Conservation (phyloP, 2,797 vertebrate species). For the Ceryle rudis region DNA sequence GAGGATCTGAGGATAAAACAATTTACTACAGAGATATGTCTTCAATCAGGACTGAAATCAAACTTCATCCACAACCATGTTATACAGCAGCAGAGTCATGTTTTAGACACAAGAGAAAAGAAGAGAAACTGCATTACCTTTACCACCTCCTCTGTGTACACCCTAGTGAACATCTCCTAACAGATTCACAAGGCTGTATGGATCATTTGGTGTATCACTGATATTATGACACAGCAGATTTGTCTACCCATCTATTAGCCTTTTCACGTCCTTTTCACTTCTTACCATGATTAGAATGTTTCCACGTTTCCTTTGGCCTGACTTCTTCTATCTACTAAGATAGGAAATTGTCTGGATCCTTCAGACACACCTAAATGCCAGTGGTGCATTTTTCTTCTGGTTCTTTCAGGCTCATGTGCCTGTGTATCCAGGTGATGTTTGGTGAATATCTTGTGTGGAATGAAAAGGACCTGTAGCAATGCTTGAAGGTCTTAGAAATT, state of each 20-base stretch:
- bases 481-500: neutral
- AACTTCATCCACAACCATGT: neutral
- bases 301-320: neutral
- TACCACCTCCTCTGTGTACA: neutral
- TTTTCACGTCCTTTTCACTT: neutral
- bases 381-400: neutral
- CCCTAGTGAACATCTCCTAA: neutral
- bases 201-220: neutral
- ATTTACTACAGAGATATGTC: neutral
- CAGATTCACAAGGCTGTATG: neutral
- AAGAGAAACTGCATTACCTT: neutral
- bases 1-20: neutral
- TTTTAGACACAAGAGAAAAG: neutral
- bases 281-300: neutral
- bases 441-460: neutral
- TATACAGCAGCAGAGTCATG: neutral
- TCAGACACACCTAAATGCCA: neutral
- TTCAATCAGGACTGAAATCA: neutral
- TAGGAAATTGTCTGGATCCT: neutral
- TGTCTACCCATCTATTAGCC: neutral
- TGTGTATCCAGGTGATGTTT: neutral
- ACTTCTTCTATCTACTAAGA: neutral
- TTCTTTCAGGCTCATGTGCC: neutral
- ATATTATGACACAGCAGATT: neutral
- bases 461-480: neutral